Percentiles rank a stretch among this genome's conserved stretches.
Conservation (phyloP, 1,140 invertebrate genomes). For the Steinernema khuongi region DNA sequence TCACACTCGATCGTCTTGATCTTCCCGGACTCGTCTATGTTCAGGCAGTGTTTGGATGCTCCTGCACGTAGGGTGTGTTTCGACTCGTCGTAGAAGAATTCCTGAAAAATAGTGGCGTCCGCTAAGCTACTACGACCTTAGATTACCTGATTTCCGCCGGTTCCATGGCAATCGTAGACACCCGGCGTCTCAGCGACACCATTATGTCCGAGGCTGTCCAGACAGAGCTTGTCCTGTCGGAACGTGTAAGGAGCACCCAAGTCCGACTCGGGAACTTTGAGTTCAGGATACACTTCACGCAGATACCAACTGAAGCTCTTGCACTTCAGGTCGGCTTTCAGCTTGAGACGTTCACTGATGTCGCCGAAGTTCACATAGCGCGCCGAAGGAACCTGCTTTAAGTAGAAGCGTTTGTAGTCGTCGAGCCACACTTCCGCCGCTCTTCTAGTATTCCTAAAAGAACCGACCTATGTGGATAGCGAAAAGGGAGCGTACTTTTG, state of each 20-base stretch:
- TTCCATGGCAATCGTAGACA: slow-evolving; percentile 85
- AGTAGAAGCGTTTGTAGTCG: slow-evolving; percentile 86
- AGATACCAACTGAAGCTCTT: slow-evolving; percentile 96
- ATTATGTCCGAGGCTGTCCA: slow-evolving; percentile 82
- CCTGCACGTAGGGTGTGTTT: slow-evolving; percentile 15
- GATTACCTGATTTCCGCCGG: slow-evolving; percentile 85
- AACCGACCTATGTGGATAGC: slow-evolving; percentile 63
- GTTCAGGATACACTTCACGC: slow-evolving; percentile 89
- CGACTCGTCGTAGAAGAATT: slow-evolving; percentile 28
- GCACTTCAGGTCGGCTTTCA: slow-evolving; percentile 78
- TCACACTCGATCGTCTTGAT: slow-evolving; percentile 23
- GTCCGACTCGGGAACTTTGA: slow-evolving; percentile 58
- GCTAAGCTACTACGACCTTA: background rate
- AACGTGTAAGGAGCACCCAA: slow-evolving; percentile 20
- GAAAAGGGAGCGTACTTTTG: slow-evolving; percentile 47
- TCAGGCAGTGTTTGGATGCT: background rate
- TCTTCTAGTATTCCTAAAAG: slow-evolving; percentile 94
- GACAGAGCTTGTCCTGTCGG: slow-evolving; percentile 73
- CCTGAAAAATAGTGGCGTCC: slow-evolving; percentile 2
- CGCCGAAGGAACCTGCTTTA: slow-evolving; percentile 63
- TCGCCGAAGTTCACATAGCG: slow-evolving; percentile 63
- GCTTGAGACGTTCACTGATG: slow-evolving; percentile 60
- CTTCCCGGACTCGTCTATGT: slow-evolving; percentile 3
- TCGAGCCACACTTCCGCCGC: slow-evolving; percentile 95
- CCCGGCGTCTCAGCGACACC: slow-evolving; percentile 78